Percentiles rank a stretch among this genome's conserved stretches.
phyloP scores from a whole-genome alignment of 2,797 vertebrate species.

The Monodelphis domestica region DNA sequence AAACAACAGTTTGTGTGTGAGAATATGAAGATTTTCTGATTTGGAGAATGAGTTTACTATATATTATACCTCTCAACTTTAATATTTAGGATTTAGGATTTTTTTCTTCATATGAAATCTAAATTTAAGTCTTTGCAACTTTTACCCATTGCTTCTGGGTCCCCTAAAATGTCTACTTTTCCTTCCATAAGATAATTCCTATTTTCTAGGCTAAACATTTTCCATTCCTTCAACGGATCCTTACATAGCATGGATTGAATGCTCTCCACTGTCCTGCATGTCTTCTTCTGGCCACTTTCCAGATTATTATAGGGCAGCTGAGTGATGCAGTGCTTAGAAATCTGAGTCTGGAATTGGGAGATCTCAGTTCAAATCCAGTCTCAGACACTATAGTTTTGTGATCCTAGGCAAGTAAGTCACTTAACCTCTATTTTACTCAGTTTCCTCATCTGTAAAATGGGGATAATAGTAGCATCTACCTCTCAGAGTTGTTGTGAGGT shows the following conservation, averaged over 20 bases:
- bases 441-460: neutral
- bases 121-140: neutral
- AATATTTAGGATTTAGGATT: neutral
- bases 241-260: neutral
- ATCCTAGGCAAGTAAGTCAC: neutral
- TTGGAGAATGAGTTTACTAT: neutral
- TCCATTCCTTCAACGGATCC: neutral
- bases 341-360: neutral
- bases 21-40: neutral
- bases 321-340: neutral
- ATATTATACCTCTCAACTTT: neutral
- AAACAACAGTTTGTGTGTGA: neutral
- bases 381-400: neutral
- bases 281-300: neutral
- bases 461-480: neutral
- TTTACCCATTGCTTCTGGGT: neutral
- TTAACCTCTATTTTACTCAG: neutral
- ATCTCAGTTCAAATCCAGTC: neutral
- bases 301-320: neutral
- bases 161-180: neutral
- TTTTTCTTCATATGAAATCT: neutral
- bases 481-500: neutral
- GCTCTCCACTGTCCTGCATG: neutral
- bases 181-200: neutral
- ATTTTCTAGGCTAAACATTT: neutral